phyloP scores from a whole-genome alignment of 2,797 vertebrate genomes.

The Sebastiscus tertius region DNA sequence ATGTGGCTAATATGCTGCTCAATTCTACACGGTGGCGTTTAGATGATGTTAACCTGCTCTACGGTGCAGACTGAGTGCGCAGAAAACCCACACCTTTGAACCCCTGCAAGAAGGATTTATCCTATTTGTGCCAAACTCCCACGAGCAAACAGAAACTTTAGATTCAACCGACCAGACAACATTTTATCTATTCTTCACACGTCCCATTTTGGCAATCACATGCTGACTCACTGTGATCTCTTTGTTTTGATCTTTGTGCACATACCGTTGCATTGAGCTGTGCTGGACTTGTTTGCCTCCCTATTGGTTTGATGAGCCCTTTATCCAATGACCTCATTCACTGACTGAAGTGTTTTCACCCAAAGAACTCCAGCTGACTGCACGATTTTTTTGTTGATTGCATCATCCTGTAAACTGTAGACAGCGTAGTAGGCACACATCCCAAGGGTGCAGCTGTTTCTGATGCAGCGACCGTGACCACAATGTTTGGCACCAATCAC shows the following conservation, averaged over 20 bases:
- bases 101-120: not conserved
- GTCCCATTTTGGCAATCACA: not conserved
- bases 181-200: not conserved
- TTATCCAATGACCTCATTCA: slow-evolving; percentile 51
- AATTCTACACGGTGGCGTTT: not conserved
- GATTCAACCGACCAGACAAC: not conserved
- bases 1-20: too few relatives aligned
- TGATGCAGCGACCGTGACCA: slow-evolving; percentile 2
- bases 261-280: slow-evolving; percentile 20
- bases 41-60: not conserved
- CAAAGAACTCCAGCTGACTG: slow-evolving; percentile 20
- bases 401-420: slow-evolving; percentile 20
- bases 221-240: not conserved
- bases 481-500: slow-evolving; percentile 10
- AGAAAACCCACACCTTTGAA: not conserved
- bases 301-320: slow-evolving; percentile 6
- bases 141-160: not conserved
- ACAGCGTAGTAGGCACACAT: not conserved
- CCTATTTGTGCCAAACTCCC: not conserved
- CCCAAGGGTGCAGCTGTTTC: slow-evolving; percentile 2
- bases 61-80: not conserved
- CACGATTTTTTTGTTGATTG: not conserved
- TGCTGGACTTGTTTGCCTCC: slow-evolving; percentile 9
- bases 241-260: slow-evolving; percentile 17
- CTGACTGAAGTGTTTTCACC: slow-evolving; percentile 35